Percentiles rank a stretch among this genome's conserved stretches.
These are phyloP conservation scores for Dendrocincla tyrannina DNA, from an alignment of 2,797 vertebrate species.

Conservation along the genomic window DNA sequence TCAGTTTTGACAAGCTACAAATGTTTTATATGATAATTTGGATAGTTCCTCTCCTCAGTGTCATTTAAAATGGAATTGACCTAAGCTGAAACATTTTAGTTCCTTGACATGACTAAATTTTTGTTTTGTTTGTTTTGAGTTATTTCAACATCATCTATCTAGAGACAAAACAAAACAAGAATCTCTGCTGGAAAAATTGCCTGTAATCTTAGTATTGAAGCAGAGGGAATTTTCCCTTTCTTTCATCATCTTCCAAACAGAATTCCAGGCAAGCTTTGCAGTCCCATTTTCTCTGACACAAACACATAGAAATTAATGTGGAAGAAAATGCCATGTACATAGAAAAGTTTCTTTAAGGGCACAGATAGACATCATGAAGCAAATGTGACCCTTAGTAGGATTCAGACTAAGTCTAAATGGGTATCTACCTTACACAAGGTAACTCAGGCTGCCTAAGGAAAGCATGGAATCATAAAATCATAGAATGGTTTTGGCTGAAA, in stretches of 20 bases:
- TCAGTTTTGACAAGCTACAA: neutral
- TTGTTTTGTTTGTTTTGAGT: neutral
- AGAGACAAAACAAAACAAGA: conserved; percentile 1
- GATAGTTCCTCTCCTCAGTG: neutral
- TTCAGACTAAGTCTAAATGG: neutral
- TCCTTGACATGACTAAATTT: neutral
- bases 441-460: neutral
- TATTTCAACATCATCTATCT: neutral
- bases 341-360: neutral
- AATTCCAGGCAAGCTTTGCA: conserved; percentile 17
- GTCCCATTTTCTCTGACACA: neutral
- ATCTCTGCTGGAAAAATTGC: neutral
- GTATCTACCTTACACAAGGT: neutral
- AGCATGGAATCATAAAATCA: neutral
- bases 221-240: neutral
- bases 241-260: conserved; percentile 25
- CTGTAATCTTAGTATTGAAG: neutral
- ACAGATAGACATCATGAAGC: neutral
- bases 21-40: neutral
- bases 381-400: neutral
- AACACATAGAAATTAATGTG: neutral
- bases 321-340: neutral
- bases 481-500: neutral
- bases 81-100: neutral
- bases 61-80: neutral